These are phyloP conservation scores for Halcyon chelicuti DNA, from an alignment of 2,797 vertebrate species.

Conservation along the genomic window DNA sequence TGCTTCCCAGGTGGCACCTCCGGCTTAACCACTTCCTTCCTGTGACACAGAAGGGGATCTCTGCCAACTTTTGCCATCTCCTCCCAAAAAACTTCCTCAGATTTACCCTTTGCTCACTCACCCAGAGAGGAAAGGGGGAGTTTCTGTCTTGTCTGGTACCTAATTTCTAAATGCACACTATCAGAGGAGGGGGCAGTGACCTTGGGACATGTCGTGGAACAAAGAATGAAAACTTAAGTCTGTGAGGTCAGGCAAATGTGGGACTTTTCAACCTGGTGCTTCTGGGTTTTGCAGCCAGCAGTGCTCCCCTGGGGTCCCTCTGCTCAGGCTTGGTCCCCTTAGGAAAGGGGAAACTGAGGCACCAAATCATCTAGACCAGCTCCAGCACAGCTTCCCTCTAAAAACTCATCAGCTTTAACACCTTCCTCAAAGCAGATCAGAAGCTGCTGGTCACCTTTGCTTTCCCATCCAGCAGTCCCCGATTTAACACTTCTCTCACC, in stretches of 20 bases:
- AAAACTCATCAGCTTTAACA: rapidly evolving
- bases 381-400: background rate
- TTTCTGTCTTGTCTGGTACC: background rate
- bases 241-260: background rate
- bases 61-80: slow-evolving; percentile 6
- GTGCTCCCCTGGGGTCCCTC: background rate
- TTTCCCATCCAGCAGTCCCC: background rate
- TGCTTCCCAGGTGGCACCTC: slow-evolving; percentile 66
- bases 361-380: background rate
- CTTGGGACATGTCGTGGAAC: background rate
- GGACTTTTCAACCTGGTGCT: background rate
- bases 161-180: background rate
- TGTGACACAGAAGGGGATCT: background rate
- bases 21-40: slow-evolving; percentile 40
- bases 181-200: background rate
- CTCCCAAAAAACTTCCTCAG: background rate
- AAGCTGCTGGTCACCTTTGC: background rate
- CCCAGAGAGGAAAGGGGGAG: background rate
- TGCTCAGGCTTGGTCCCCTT: background rate
- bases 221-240: background rate
- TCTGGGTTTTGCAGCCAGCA: background rate
- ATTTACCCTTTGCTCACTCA: background rate
- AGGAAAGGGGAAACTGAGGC: background rate
- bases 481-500: background rate
- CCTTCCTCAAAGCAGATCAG: background rate